These are phyloP conservation scores for Epirrita christyi DNA, from an alignment of 2,888 invertebrate genomes.

Conservation along the genomic window DNA sequence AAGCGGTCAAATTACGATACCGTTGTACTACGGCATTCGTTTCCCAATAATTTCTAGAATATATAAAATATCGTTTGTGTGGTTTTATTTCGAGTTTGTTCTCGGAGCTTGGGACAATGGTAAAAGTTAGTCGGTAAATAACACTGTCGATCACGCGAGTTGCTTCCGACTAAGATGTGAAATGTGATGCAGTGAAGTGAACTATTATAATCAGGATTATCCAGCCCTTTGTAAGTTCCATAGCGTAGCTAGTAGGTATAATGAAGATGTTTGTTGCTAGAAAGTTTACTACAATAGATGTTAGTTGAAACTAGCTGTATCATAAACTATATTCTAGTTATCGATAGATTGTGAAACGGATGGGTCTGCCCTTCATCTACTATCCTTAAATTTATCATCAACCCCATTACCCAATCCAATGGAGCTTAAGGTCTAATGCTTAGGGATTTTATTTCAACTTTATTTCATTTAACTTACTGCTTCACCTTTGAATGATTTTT, in stretches of 20 bases:
- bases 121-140: constrained; percentile 68
- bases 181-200: constrained; percentile 66
- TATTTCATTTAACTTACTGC: no score
- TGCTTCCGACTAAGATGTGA: constrained; percentile 60
- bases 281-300: not conserved
- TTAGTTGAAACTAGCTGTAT: not conserved
- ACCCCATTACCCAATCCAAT: no score
- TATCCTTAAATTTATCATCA: no score
- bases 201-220: constrained; percentile 51
- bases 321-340: not conserved
- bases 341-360: not conserved
- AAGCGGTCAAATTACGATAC: constrained; percentile 8
- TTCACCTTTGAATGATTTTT: no score
- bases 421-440: no score
- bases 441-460: no score
- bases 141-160: constrained; percentile 60
- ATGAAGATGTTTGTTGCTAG: constrained; percentile 7
- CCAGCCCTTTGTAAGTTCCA: constrained; percentile 61
- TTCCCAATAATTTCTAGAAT: no score
- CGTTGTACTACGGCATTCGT: not conserved
- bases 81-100: constrained; percentile 4
- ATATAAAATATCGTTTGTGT: no score
- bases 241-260: not conserved
- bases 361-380: no score
- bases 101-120: constrained; percentile 47